Base-by-base conservation (phyloP, 1,140 invertebrate species). In the Luehdorfia chinensis region DNA sequence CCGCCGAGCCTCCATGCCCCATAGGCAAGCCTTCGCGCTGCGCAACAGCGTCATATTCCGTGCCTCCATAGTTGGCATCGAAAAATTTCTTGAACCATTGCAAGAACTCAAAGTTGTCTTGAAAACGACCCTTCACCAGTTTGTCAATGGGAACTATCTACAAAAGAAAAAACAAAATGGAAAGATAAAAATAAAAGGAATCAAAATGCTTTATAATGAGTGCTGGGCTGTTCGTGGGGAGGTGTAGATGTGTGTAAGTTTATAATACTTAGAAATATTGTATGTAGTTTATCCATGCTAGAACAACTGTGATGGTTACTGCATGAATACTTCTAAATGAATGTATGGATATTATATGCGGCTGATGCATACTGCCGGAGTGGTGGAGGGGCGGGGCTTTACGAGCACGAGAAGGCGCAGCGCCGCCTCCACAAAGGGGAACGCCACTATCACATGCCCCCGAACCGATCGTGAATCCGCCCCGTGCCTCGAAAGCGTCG, bases 61-160 rank as follows among this genome's bases (percentile, higher is more conserved):
- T 90, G 74, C 96, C 96, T 80, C 93, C 92, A 89, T 97, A 98
- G 90, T 99, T 99, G 55, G 96, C 96, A 89, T 98, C 97, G 89
- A 98, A 99, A 88, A 99, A 98, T 87, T 98, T 98, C 91, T 99
- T 98, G 90, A 99, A 99, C 97, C 97, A 99, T 90, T 99, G 97
- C 58, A 99, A 92, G 90, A 99, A 99, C 87, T 99, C 97, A 91
- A 99, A 99, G 90, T 99, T 99, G 90, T 99, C 97, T 92, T 97
- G 95, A 88, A 98, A 98, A 62, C 94, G 92, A 75, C 96, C 96
- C 89, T 98, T 98, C 67, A 97, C 95, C 89, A 95, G 90, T 89
- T 89, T 94, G 90, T 95, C 93, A 89, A 96, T 94, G 63, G 94
- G 93, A 84, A 95, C 93, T 88, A 94, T 95, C 94, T 95, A 89